Evolutionary conservation across 2,888 invertebrate species (phyloP), one percentile per base, ranked within the genome.

Genomic region (Sesia bembeciformis): DNA sequence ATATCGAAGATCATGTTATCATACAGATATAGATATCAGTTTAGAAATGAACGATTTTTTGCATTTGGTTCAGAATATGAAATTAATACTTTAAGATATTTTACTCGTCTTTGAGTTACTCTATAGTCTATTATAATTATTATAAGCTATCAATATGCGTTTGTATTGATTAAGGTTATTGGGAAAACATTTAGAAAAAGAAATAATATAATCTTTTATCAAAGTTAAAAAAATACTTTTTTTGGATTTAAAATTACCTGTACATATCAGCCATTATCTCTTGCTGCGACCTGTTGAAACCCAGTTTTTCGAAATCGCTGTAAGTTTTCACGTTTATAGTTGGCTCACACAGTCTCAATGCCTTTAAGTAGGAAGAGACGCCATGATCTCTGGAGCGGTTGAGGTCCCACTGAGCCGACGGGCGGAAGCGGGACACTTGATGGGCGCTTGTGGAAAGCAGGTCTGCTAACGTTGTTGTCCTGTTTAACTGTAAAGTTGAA

Each of bases 311-410:
- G 54, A 94, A 86, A 68, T 93, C 92, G 0, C 91, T 91, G 58
- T 93, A 93, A 4, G 81, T 79, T 62, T 91, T 90, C 40, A 86
- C 77, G 6, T 68, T 72, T 1, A 85, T 73, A 69, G 92, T 89
- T 0, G 88, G 86, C 41, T 91, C 90, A 66, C 95, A 97, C 56
- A 93, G 84, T 52, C 93, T 90, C 46, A 95, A 68, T 54, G 93
- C 94, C 23, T 93, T 85, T 0, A 92, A 76, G 71, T 97, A 97
- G 0, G 94, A 90, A 0, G 96, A 91, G 3, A 96, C 86, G 0
- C 96, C 97, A 65, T 97, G 96, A 76, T 97, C 97, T 40, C 97
- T 90, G 1, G 93, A 77, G 39, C 91, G 84, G 62, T 86, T 81
- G 64, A 91, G 81, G 56, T 90, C 90, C 73, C 89, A 88, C 53